Percentiles rank a stretch among this genome's conserved stretches.
These are phyloP conservation scores for Paracentrotus lividus DNA, from an alignment of 53 echinoderm and acorn worm species.

Conservation along the genomic window DNA sequence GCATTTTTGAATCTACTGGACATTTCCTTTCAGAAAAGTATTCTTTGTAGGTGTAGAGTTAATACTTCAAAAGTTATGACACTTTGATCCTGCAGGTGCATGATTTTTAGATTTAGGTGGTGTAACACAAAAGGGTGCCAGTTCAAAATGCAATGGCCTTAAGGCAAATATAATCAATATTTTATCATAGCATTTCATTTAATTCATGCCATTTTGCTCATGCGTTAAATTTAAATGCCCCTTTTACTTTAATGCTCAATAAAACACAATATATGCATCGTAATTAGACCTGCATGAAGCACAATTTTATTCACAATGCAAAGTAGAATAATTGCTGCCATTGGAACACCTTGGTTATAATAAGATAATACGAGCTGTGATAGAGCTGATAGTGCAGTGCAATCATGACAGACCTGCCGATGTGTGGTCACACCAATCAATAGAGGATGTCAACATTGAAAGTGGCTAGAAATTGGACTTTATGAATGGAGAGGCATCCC, in stretches of 20 bases:
- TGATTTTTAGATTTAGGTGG: too few species aligned
- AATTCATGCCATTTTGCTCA: background rate
- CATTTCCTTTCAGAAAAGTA: too few species aligned
- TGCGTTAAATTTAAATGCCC: background rate
- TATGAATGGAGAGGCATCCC: slow-evolving; percentile 28
- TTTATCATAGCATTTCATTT: too few species aligned
- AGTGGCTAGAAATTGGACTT: slow-evolving; percentile 41
- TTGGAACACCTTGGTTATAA: background rate
- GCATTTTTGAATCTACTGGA: too few species aligned
- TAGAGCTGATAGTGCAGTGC: background rate
- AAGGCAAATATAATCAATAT: too few species aligned
- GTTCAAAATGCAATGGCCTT: too few species aligned
- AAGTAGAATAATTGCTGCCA: background rate
- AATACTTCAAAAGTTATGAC: too few species aligned
- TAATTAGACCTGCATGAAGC: background rate
- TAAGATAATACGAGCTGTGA: background rate
- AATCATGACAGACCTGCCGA: background rate
- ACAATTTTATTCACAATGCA: background rate
- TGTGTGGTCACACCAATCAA: slow-evolving; percentile 2
- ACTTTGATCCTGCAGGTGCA: too few species aligned
- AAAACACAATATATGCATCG: too few species aligned
- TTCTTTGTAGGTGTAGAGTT: too few species aligned
- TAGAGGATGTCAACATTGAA: slow-evolving; percentile 42
- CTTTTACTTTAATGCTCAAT: background rate
- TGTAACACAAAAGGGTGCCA: too few species aligned